These are phyloP conservation scores for Hydra vulgaris DNA, from an alignment of 30 jellyfish, hydroid and myxozoan genomes.

Conservation along the genomic window DNA sequence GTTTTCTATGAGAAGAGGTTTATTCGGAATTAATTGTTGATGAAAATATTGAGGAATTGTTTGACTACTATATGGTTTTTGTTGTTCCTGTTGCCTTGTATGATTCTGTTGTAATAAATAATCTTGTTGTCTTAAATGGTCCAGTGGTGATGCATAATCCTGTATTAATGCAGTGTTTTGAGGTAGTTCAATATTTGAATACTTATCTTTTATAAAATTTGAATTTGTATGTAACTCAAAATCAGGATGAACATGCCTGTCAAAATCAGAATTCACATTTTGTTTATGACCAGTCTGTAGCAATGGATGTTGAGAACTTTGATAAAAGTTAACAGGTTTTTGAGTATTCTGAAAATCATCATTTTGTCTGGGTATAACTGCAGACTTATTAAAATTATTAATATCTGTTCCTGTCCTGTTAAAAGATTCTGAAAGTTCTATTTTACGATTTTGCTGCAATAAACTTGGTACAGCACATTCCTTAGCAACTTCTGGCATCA, in stretches of 20 bases:
- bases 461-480: not conserved
- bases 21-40: not conserved
- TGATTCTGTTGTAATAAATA: too few species aligned
- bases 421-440: not conserved
- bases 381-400: not conserved
- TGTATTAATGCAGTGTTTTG: not conserved
- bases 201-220: not conserved
- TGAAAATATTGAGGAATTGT: not conserved
- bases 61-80: not conserved
- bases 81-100: not conserved
- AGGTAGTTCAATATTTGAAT: not conserved
- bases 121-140: too few species aligned
- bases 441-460: not conserved
- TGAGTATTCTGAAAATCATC: not conserved
- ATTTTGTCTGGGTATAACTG: not conserved
- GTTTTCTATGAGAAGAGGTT: not conserved
- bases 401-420: too few species aligned
- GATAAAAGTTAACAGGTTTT: not conserved
- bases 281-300: not conserved
- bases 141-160: too few species aligned
- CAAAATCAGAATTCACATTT: too few species aligned
- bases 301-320: not conserved
- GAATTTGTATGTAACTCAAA: too few species aligned
- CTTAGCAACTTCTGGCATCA: not conserved
- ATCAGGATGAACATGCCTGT: too few species aligned